phyloP scores from a whole-genome alignment of 2,797 vertebrate genomes.

The Rhyacichthys aspro region DNA sequence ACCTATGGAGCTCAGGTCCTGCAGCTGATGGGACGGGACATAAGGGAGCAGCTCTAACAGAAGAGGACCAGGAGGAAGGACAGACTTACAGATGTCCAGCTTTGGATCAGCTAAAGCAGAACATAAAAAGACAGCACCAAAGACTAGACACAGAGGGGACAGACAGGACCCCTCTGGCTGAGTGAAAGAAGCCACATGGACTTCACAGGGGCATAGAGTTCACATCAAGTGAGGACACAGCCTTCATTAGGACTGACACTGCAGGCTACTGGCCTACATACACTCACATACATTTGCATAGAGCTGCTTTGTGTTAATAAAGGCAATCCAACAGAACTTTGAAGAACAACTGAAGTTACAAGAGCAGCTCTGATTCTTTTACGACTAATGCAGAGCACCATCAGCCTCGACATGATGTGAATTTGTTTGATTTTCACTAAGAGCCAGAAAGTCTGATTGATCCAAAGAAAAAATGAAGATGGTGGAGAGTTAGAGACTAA shows the following conservation, averaged over 20 bases:
- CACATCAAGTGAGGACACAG: slow-evolving; percentile 24
- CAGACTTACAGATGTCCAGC: not conserved
- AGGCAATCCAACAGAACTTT: too few species aligned
- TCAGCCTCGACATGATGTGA: not conserved
- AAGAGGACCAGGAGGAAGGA: slow-evolving; percentile 7
- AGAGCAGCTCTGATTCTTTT: not conserved
- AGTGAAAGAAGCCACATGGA: slow-evolving; percentile 6
- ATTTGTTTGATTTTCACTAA: not conserved
- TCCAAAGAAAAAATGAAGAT: not conserved
- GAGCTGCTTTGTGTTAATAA: not conserved
- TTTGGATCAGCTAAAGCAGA: not conserved
- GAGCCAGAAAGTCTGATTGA: not conserved
- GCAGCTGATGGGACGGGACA: too few species aligned
- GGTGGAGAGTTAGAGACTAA: not conserved
- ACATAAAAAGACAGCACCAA: slow-evolving; percentile 22
- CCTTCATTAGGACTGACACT: slow-evolving; percentile 21
- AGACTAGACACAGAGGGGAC: slow-evolving; percentile 24
- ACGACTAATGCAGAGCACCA: not conserved
- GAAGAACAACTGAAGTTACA: too few species aligned
- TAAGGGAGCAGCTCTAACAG: slow-evolving; percentile 8
- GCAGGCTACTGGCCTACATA: slow-evolving; percentile 3
- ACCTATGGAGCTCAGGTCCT: not conserved
- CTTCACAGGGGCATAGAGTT: slow-evolving; percentile 20
- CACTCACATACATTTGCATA: slow-evolving; percentile 2
- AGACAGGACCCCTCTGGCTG: slow-evolving; percentile 21